Percentiles rank a stretch among this genome's conserved stretches.
Evolutionary conservation across 2,797 vertebrate genomes (phyloP).

Genomic region (Florisuga fusca): DNA sequence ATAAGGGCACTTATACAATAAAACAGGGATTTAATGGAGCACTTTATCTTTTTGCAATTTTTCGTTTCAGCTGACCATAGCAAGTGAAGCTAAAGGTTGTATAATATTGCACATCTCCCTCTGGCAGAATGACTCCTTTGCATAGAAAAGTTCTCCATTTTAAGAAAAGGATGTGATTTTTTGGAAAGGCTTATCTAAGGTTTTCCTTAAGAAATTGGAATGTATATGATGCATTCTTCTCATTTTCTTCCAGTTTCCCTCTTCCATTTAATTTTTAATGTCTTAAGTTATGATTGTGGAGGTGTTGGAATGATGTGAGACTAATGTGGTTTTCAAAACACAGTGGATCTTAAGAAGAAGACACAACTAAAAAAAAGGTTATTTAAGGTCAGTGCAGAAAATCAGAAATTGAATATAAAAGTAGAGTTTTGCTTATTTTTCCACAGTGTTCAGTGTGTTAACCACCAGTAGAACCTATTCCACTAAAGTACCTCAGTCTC

Average conservation of each 20-base stretch:
- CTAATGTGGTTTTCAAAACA: background rate
- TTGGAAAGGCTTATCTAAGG: background rate
- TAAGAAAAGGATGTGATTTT: constrained; percentile 24
- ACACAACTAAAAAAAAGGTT: background rate
- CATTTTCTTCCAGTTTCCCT: background rate
- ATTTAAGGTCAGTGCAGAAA: background rate
- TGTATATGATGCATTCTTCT: background rate
- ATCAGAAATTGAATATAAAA: background rate
- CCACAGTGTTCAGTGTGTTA: background rate
- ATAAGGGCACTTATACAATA: constrained; percentile 80
- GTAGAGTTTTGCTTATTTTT: background rate
- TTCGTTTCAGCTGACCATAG: constrained; percentile 79
- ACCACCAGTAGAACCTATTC: background rate
- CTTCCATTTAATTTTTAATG: background rate
- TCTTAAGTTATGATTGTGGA: background rate
- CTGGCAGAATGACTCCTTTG: constrained; percentile 47
- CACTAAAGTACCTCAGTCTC: background rate
- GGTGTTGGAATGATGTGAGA: background rate
- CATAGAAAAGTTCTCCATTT: constrained; percentile 30
- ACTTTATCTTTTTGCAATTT: constrained; percentile 75
- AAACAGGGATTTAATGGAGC: constrained; percentile 77
- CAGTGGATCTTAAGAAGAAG: background rate
- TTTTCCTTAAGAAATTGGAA: background rate
- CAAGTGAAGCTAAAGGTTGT: constrained; percentile 68
- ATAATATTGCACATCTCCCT: constrained; percentile 31